phyloP scores from a whole-genome alignment of 2,797 vertebrate genomes.

The Masticophis lateralis region DNA sequence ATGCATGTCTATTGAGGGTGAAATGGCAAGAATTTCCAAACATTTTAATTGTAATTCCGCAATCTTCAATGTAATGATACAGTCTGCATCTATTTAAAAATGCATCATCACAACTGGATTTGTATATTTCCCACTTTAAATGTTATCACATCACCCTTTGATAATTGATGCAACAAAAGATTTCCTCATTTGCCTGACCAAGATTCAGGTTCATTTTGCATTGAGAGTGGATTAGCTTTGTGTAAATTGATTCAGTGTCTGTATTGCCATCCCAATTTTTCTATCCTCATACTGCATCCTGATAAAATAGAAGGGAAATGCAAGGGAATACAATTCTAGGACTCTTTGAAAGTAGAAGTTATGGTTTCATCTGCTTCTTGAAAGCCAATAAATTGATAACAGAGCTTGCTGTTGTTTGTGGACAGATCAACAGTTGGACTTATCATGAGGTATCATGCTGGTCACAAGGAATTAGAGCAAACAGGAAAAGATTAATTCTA shows the following conservation, averaged over 20 bases:
- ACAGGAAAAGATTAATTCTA: not conserved
- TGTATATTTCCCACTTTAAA: not conserved
- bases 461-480: not conserved
- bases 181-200: not conserved
- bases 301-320: not conserved
- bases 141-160: not conserved
- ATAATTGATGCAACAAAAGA: not conserved
- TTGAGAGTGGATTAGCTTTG: not conserved
- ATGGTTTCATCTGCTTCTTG: not conserved
- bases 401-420: not conserved
- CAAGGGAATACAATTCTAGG: not conserved
- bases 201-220: not conserved
- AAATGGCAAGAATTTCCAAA: constrained; percentile 8
- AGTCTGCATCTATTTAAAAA: not conserved
- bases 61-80: not conserved
- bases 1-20: not conserved
- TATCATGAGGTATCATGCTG: not conserved
- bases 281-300: too few relatives aligned
- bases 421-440: not conserved
- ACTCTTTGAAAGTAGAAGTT: not conserved
- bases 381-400: not conserved
- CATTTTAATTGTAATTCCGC: not conserved
- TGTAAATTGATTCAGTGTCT: not conserved
- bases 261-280: not conserved
- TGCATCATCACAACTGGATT: not conserved